These are phyloP conservation scores for Drosophila siamana DNA, from an alignment of 2,888 invertebrate species.

Conservation along the genomic window DNA sequence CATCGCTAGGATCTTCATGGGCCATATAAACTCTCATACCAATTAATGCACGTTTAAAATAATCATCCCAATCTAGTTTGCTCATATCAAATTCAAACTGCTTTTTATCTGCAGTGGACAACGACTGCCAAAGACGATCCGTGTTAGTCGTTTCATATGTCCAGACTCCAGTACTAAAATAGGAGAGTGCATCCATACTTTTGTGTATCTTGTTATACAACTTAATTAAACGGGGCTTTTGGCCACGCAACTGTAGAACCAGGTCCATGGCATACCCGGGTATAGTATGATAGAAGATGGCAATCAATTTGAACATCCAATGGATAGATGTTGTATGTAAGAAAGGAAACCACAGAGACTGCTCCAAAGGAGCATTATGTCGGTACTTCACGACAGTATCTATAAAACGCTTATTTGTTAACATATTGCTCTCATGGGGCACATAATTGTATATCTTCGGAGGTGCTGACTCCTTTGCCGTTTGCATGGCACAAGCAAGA, in stretches of 20 bases:
- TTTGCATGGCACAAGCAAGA: conserved; percentile 85
- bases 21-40: conserved; percentile 92
- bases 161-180: conserved; percentile 92
- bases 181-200: conserved; percentile 89
- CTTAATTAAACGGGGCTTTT: conserved; percentile 87
- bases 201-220: conserved; percentile 93
- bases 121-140: conserved; percentile 83
- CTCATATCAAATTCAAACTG: conserved; percentile 91
- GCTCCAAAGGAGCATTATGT: conserved; percentile 86
- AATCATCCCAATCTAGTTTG: conserved; percentile 88
- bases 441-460: conserved; percentile 91
- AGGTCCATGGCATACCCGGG: conserved; percentile 88
- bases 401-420: conserved; percentile 91
- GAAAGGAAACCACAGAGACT: conserved; percentile 90
- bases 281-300: conserved; percentile 88
- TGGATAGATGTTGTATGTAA: conserved; percentile 85
- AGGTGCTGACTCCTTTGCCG: conserved; percentile 36
- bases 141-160: conserved; percentile 89
- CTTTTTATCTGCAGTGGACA: conserved; percentile 85
- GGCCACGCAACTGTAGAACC: conserved; percentile 59
- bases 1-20: conserved; percentile 89
- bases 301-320: conserved; percentile 84
- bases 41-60: conserved; percentile 87
- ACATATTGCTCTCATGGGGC: conserved; percentile 91
- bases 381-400: not conserved